Base-by-base conservation (phyloP, 2,113 vertebrate genomes). In the Odobenus rosmarus region DNA sequence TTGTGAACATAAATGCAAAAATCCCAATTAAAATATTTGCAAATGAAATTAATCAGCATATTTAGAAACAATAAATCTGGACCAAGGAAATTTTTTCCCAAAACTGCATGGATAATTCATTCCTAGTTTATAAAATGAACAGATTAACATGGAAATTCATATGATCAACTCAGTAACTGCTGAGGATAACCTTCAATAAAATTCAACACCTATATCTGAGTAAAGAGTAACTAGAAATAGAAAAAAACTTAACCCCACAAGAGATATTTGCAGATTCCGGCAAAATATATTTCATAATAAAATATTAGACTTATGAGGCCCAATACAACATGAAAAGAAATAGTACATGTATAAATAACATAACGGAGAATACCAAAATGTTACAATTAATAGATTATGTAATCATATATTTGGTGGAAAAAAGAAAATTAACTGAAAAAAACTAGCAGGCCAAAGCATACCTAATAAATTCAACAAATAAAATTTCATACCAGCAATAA, bases 371-470 rank as follows among this genome's bases (percentile, higher is more conserved):
- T 3, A 79, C 31, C 14, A 93, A 85, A 42, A 39, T n/a, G 14
- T 74, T 57, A 62, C 26, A 74, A 39, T 61, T 61, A 42, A 88
- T 61, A 62, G 33, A 61, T 62, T 69, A 55, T 90, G 23, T 79
- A 28, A 71, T n/a, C 13, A 61, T 53, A 57, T 6, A 74, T 23
- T 71, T 36, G 46, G 3, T 72, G 33, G 10, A 14, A 57, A 69
- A 89, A 76, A 93, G 49, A 80, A 90, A 64, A 61, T 51, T 53
- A 93, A 81, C 15, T 72, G n/a, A 72, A 90, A 93, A 90, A 67
- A n/a, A 42, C 62, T 86, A 55, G 61, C 62, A 85, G 39, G 28
- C 42, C 61, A 93, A 59, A 53, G 3, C 26, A 84, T 57, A 64
- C 33, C 71, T 49, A 84, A 51, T 21, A 69, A 84, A 79, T 16